Conservation (phyloP, 2,113 vertebrate species). For the Lontra canadensis region DNA sequence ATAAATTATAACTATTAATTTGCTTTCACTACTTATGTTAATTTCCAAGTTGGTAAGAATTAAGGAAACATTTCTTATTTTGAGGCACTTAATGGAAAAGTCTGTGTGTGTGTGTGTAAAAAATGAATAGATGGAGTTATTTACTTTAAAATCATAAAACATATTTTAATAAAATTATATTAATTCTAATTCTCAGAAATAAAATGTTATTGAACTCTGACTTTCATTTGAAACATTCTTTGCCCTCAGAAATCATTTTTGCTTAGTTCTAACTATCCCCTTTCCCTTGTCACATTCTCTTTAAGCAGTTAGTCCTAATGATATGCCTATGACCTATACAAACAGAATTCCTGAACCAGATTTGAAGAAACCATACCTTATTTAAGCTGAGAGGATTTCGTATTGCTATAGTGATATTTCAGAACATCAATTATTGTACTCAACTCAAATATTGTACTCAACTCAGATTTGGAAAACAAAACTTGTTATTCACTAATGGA, state of each 20-base stretch:
- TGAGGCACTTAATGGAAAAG: background rate
- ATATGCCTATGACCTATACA: background rate
- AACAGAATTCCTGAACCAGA: background rate
- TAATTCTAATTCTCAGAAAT: background rate
- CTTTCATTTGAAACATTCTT: background rate
- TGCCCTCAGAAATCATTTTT: background rate
- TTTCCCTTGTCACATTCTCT: background rate
- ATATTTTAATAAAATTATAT: background rate
- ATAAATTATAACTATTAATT: background rate
- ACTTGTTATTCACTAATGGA: background rate
- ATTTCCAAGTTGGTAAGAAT: background rate
- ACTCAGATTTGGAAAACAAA: constrained; percentile 19
- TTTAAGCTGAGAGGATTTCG: background rate
- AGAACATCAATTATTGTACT: background rate
- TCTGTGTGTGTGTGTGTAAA: background rate
- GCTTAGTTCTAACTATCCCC: background rate
- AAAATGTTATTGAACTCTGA: background rate
- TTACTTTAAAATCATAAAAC: background rate
- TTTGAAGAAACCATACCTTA: background rate
- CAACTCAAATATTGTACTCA: background rate
- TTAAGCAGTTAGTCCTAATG: background rate
- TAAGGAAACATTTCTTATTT: background rate
- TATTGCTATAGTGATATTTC: background rate
- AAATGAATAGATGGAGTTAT: background rate
- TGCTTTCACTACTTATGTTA: background rate